phyloP scores from a whole-genome alignment of 2,888 invertebrate genomes.

The Unio pictorum region DNA sequence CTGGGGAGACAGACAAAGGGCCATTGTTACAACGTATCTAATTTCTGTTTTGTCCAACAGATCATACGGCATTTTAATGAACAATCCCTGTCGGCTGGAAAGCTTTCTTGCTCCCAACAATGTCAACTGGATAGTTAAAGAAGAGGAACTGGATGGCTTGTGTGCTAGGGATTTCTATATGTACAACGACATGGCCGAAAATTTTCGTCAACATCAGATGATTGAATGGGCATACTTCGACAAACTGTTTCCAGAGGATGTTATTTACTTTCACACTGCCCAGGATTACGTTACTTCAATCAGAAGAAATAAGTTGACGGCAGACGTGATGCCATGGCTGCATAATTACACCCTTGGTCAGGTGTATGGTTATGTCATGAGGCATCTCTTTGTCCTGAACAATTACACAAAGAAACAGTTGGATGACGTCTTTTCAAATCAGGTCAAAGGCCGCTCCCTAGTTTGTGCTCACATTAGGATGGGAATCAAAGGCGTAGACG shows the following conservation, averaged over 20 bases:
- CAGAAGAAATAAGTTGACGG: conserved; percentile 3
- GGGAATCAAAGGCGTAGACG: conserved; percentile 3
- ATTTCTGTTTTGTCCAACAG: conserved; percentile 6
- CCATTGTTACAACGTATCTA: conserved; percentile 9
- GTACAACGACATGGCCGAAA: neutral
- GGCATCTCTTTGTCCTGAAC: conserved; percentile 4
- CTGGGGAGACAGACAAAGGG: conserved; percentile 9
- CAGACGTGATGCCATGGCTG: conserved; percentile 4
- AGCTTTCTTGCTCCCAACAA: conserved; percentile 8
- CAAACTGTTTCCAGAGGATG: conserved; percentile 7
- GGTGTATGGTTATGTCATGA: conserved; percentile 9
- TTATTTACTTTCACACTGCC: conserved; percentile 5
- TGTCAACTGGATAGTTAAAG: conserved; percentile 8
- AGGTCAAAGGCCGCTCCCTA: conserved; percentile 1
- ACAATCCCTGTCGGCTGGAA: conserved; percentile 7
- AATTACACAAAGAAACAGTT: neutral
- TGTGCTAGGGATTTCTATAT: conserved; percentile 2
- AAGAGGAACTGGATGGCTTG: neutral
- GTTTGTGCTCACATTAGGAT: conserved; percentile 10
- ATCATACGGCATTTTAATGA: conserved; percentile 6
- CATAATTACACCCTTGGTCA: neutral
- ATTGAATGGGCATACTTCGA: conserved; percentile 8
- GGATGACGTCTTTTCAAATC: neutral
- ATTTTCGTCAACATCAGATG: neutral
- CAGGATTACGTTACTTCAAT: conserved; percentile 4